Evolutionary conservation across 2,113 vertebrate species (phyloP), one percentile per base, ranked within the genome.

Genomic region (Ellobius talpinus): DNA sequence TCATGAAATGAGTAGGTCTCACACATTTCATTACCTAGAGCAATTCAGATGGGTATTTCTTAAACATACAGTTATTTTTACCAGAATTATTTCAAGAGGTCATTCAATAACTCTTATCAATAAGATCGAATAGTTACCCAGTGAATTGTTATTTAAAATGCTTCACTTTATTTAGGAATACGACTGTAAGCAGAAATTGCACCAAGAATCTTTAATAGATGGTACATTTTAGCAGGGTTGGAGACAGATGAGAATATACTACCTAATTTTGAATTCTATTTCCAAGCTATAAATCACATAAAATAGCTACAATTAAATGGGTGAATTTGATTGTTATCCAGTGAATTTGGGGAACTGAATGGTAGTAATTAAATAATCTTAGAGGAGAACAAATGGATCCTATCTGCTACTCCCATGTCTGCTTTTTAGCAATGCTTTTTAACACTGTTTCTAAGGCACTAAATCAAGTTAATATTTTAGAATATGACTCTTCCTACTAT

Each of bases 381-480:
- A 31, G n/a, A 84, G 47, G 29, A 94, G 29, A 95, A 31, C 16
- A 89, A 93, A 95, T 86, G 52, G 31, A 90, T 93, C 52, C 50
- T 87, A 85, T 79, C 89, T 93, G 11, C 31, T 45, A 58, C 72
- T 87, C 89, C 87, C 36, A 29, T 81, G 5, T 58, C 90, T 12
- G 90, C 36, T 91, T 94, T 66, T 89, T 55, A 89, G 76, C 33
- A 95, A 96, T 52, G 23, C 61, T 86, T 94, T 86, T 77, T 89
- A 91, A 86, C 45, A 87, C 3, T 42, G 47, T 77, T 95, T 96
- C 81, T 73, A 94, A 95, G 68, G 47, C 72, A 90, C 47, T 96
- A 94, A 93, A 97, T 97, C 96, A 97, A 95, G 90, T 96, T 96
- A 95, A 89, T 84, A 92, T 92, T 95, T 96, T 76, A 95, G 76